phyloP scores from a whole-genome alignment of 2,888 invertebrate species.

The Leptopilina myrica region DNA sequence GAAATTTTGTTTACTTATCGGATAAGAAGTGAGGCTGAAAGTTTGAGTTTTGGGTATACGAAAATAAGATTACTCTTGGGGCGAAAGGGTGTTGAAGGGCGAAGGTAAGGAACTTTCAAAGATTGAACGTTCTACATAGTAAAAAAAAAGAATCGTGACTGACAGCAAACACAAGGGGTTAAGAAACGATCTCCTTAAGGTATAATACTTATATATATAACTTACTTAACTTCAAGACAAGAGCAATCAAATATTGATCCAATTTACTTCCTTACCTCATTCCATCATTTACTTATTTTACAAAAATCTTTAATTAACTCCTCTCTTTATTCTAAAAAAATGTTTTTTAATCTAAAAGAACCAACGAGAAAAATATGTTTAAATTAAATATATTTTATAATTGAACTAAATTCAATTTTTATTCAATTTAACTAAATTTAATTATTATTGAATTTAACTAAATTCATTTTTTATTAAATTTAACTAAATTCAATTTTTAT shows the following conservation, averaged over 20 bases:
- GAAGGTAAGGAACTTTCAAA: conserved; percentile 19
- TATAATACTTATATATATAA: not conserved
- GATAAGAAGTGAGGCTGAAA: conserved; percentile 21
- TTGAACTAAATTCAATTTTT: too few relatives aligned
- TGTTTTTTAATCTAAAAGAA: not conserved
- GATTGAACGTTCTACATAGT: conserved; percentile 6
- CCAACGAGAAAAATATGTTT: too few relatives aligned
- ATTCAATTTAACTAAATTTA: too few relatives aligned
- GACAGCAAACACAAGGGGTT: conserved; percentile 30
- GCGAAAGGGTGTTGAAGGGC: conserved; percentile 5
- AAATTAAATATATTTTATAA: too few relatives aligned
- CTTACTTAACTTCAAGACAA: conserved; percentile 11
- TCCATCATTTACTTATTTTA: not conserved
- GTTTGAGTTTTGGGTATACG: conserved; percentile 13
- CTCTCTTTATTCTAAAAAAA: not conserved
- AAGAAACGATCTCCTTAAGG: conserved; percentile 19
- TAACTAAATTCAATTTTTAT: too few relatives aligned
- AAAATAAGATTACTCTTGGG: conserved; percentile 14
- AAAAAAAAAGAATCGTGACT: conserved; percentile 22
- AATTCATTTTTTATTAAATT: too few relatives aligned
- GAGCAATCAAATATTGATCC: not conserved
- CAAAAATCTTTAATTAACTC: not conserved
- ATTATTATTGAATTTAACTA: too few relatives aligned
- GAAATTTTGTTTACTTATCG: conserved; percentile 28
- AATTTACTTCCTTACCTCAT: conserved; percentile 9